These are phyloP conservation scores for Bicyclus anynana DNA, from an alignment of 1,140 invertebrate genomes.

Conservation along the genomic window DNA sequence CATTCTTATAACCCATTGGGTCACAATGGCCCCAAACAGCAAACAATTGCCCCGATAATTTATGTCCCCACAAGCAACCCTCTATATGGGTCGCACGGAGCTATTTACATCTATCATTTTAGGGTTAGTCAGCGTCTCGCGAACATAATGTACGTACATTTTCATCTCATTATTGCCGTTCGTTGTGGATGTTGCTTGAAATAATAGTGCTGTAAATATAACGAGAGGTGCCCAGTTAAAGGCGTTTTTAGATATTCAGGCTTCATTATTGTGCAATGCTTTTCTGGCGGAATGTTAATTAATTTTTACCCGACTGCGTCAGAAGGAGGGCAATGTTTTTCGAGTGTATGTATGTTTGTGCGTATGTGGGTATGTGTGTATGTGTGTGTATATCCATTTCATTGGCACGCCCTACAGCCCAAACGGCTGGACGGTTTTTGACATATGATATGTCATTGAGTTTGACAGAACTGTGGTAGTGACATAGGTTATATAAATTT, in stretches of 20 bases:
- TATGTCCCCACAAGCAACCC: conserved; percentile 29
- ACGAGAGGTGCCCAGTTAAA: not conserved
- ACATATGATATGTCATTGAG: too few relatives aligned
- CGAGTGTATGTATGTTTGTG: too few relatives aligned
- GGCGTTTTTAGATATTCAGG: not conserved
- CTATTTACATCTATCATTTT: conserved; percentile 40
- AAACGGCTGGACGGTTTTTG: too few relatives aligned
- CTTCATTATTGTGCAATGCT: too few relatives aligned
- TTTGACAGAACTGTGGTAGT: too few relatives aligned
- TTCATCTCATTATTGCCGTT: conserved; percentile 9
- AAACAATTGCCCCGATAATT: conserved; percentile 39
- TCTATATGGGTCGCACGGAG: conserved; percentile 21
- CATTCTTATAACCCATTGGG: conserved; percentile 18
- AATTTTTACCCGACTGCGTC: too few relatives aligned
- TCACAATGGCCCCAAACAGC: conserved; percentile 19
- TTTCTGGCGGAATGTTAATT: too few relatives aligned
- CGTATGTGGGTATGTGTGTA: too few relatives aligned
- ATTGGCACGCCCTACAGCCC: too few relatives aligned
- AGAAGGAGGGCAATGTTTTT: too few relatives aligned
- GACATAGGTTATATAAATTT: too few relatives aligned
- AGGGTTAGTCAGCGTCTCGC: conserved; percentile 13
- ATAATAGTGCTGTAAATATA: not conserved
- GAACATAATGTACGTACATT: conserved; percentile 11
- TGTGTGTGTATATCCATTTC: too few relatives aligned
- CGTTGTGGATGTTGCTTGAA: not conserved